Percentiles rank a stretch among this genome's conserved stretches.
phyloP scores from a whole-genome alignment of 2,113 vertebrate species.

The Pomatorhinus ruficollis region DNA sequence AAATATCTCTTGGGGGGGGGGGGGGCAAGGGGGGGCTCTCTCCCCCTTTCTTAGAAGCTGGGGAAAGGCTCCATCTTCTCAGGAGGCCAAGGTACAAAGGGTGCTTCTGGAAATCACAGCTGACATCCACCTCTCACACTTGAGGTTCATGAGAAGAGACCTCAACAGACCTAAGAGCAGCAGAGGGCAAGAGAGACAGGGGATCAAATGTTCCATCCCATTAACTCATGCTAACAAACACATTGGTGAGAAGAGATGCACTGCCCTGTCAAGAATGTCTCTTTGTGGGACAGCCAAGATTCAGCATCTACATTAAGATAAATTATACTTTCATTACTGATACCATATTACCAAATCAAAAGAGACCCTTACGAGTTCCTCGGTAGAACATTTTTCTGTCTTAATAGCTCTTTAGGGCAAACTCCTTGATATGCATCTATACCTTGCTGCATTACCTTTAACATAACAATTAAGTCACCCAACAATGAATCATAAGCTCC shows the following conservation, averaged over 20 bases:
- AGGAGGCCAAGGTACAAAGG: background rate
- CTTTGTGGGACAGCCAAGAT: background rate
- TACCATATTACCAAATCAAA: background rate
- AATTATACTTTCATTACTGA: background rate
- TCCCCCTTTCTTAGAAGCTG: background rate
- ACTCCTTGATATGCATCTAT: background rate
- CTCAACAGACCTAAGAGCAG: background rate
- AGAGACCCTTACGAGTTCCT: background rate
- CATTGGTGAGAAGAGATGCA: background rate
- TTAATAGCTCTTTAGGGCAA: background rate
- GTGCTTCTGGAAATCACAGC: background rate
- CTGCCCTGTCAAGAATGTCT: background rate
- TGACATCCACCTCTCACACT: background rate
- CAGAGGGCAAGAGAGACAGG: background rate
- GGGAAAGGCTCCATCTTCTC: background rate
- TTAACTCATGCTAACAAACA: background rate
- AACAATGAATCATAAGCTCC: background rate
- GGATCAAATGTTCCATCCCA: conserved; percentile 9
- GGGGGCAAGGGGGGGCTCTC: rapidly evolving
- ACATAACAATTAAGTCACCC: background rate
- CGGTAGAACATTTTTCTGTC: background rate
- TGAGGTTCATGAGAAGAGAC: background rate
- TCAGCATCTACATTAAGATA: background rate
- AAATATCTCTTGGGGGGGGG: background rate
- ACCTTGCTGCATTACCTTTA: background rate